Conservation (phyloP, 2,113 vertebrate species). For the Elachura formosa region DNA sequence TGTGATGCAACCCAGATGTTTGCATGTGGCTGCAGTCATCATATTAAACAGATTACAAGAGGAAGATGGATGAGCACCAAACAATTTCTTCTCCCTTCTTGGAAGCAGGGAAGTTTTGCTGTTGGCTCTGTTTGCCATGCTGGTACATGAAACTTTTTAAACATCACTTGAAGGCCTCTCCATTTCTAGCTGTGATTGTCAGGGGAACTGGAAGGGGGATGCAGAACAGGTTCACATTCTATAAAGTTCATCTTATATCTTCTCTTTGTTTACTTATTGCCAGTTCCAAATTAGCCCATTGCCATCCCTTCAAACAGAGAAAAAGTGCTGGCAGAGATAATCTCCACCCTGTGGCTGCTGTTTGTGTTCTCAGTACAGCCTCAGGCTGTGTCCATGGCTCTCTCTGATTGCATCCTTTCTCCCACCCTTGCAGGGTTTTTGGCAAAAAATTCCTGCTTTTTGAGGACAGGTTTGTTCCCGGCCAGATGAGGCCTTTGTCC, state of each 20-base stretch:
- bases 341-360: neutral
- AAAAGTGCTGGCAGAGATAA: rapidly evolving
- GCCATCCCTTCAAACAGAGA: neutral
- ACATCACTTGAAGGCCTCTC: neutral
- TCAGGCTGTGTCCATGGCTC: neutral
- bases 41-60: neutral
- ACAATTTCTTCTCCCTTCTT: neutral
- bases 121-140: neutral
- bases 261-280: neutral
- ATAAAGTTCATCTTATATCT: neutral
- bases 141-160: neutral
- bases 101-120: neutral
- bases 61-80: neutral
- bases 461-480: rapidly evolving
- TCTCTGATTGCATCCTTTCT: neutral
- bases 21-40: neutral
- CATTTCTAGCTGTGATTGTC: neutral
- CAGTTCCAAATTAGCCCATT: neutral
- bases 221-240: neutral
- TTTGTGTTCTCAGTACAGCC: neutral
- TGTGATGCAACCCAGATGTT: constrained; percentile 43
- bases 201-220: neutral
- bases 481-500: neutral
- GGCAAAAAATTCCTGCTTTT: neutral
- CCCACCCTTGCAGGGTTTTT: neutral